Conservation (phyloP, 2,797 vertebrate species). For the Pantherophis alleghaniensis region DNA sequence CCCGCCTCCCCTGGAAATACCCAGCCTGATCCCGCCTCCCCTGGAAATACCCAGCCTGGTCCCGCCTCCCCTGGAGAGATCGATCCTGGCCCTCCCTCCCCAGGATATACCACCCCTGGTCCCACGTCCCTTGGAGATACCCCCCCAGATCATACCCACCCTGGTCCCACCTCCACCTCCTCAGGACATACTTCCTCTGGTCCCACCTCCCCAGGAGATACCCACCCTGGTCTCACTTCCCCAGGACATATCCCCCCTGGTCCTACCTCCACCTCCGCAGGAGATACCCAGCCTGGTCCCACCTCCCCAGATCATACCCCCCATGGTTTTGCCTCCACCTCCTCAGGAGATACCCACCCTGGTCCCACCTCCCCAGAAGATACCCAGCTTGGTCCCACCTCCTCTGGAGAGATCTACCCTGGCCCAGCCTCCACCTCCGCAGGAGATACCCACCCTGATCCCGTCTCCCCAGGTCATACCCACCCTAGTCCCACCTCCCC, state of each 20-base stretch:
- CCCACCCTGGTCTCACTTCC: background rate
- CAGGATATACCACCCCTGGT: too few relatives aligned
- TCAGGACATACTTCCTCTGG: too few relatives aligned
- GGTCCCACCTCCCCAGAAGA: background rate
- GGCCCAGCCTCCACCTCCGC: background rate
- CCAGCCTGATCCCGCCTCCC: too few relatives aligned
- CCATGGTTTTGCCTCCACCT: background rate
- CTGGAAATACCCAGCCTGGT: background rate
- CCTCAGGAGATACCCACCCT: fast-evolving
- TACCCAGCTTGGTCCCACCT: background rate
- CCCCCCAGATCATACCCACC: background rate
- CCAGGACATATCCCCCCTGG: background rate
- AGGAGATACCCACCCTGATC: fast-evolving
- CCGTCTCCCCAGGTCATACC: background rate
- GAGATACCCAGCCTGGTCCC: fast-evolving
- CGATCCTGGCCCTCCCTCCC: background rate
- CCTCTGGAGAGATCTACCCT: background rate
- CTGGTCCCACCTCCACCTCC: background rate
- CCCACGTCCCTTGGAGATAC: background rate
- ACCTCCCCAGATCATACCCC: background rate
- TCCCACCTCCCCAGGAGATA: background rate
- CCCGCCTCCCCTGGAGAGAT: background rate
- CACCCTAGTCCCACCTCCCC: background rate
- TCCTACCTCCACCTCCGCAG: background rate
- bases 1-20: background rate